A percentile compares a stretch with the other conserved stretches of the same genome.
Conservation (phyloP, 2,797 vertebrate species). For the Sebastes minor region DNA sequence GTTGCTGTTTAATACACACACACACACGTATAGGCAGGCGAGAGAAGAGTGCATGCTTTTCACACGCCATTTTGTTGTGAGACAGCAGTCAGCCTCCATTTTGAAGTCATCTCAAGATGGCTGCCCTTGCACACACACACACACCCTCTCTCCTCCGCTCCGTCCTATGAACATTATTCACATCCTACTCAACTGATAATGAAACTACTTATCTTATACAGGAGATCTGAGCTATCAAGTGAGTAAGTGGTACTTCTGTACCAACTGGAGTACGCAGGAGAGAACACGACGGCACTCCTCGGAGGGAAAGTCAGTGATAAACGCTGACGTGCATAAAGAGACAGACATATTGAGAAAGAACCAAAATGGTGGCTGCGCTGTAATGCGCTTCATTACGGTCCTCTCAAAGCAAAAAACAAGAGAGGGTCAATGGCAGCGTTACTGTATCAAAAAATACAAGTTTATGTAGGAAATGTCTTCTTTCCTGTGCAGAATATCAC, state of each 20-base stretch:
- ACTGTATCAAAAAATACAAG: neutral
- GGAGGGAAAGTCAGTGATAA: neutral
- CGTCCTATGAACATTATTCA: conserved; percentile 8
- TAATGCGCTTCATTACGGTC: too few species aligned
- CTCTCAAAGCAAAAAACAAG: neutral
- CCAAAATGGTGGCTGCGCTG: conserved; percentile 38
- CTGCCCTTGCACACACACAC: conserved; percentile 27
- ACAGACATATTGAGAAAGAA: conserved; percentile 27
- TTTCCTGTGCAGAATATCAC: neutral
- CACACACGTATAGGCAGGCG: neutral
- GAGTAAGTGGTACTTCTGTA: conserved; percentile 18
- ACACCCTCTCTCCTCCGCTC: neutral
- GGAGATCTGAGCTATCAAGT: neutral
- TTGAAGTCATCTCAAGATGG: conserved; percentile 63
- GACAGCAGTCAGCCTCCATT: conserved; percentile 54
- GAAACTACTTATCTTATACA: conserved; percentile 18
- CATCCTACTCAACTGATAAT: conserved; percentile 5
- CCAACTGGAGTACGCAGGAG: neutral
- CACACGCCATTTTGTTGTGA: conserved; percentile 16
- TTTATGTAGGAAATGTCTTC: neutral
- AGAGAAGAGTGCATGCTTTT: neutral
- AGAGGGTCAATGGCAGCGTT: neutral
- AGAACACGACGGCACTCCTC: neutral
- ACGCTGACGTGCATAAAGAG: neutral
- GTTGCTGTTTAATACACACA: neutral